Percentiles rank a stretch among this genome's conserved stretches.
phyloP scores from a whole-genome alignment of 1,140 invertebrate species.

The Eumaeus atala region DNA sequence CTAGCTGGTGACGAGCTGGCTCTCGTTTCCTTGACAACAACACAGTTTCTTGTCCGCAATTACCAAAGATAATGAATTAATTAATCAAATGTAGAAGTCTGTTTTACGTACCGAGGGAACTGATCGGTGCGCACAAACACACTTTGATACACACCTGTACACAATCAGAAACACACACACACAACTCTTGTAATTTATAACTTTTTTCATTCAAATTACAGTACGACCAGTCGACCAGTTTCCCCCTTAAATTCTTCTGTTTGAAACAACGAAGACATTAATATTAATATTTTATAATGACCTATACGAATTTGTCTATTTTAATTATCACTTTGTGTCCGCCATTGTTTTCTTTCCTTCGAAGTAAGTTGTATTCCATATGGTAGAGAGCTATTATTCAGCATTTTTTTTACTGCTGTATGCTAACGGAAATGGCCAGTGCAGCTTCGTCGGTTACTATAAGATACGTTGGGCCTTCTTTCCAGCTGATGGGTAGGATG shows the following conservation, averaged over 20 bases:
- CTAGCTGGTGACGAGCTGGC: neutral
- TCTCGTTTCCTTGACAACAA: neutral
- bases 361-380: no score
- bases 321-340: no score
- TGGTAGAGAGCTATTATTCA: no score
- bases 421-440: no score
- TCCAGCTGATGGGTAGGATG: no score
- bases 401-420: no score
- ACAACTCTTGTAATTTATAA: neutral
- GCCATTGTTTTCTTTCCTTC: no score
- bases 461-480: no score
- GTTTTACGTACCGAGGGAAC: neutral
- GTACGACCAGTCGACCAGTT: neutral
- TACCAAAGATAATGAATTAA: constrained; percentile 5
- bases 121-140: neutral
- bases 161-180: neutral
- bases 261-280: neutral
- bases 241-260: no score
- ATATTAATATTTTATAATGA: constrained; percentile 2
- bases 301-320: neutral
- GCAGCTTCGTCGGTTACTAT: no score
- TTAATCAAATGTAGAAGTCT: constrained; percentile 3
- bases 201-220: constrained; percentile 5
- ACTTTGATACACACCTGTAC: neutral
- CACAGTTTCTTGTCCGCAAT: neutral